These are phyloP conservation scores for Peromyscus melanophrys DNA, from an alignment of 2,797 vertebrate species.

Conservation along the genomic window DNA sequence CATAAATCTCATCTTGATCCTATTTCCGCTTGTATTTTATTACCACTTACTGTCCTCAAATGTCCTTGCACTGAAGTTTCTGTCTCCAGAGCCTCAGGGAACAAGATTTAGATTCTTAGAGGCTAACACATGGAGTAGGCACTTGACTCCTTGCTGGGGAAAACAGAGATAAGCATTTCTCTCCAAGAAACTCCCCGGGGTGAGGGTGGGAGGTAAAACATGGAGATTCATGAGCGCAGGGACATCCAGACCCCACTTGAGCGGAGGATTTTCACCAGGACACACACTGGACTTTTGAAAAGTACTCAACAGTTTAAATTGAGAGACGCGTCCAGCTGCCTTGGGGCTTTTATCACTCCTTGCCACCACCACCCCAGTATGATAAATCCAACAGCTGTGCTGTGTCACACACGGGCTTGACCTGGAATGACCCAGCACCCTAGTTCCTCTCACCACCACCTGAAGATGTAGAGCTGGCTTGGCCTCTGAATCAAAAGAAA, in stretches of 20 bases:
- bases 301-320: background rate
- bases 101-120: constrained; percentile 67
- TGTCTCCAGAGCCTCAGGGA: constrained; percentile 59
- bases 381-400: background rate
- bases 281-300: background rate
- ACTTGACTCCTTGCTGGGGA: constrained; percentile 57
- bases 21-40: constrained; percentile 43
- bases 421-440: background rate
- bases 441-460: background rate
- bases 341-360: background rate
- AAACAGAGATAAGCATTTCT: background rate
- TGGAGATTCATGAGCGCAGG: background rate
- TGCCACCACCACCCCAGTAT: background rate
- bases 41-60: constrained; percentile 30
- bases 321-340: background rate
- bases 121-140: background rate
- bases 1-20: background rate
- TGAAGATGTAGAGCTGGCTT: background rate
- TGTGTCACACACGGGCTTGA: background rate
- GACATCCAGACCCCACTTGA: background rate
- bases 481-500: background rate
- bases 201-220: background rate
- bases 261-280: background rate
- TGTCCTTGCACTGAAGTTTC: constrained; percentile 57
- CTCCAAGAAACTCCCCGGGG: background rate